A percentile compares a stretch with the other conserved stretches of the same genome.
phyloP scores from a whole-genome alignment of 2,113 vertebrate species.

The western clawed frog (Xenopus tropicalis) region DNA sequence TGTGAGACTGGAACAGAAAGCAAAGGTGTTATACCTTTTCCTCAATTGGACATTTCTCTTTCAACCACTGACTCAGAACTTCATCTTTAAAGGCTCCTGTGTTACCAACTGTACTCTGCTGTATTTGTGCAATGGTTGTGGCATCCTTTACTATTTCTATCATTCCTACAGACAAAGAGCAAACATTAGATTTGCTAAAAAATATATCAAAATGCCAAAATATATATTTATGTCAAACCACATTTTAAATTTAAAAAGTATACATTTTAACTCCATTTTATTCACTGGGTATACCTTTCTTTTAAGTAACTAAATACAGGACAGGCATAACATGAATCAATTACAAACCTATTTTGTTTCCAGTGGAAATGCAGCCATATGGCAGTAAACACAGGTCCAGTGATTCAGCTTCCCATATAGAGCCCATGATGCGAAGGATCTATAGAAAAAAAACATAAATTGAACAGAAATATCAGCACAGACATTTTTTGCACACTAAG shows the following conservation, averaged over 20 bases:
- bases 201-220: background rate
- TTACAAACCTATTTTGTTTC: conserved; percentile 87
- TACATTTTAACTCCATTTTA: too few relatives aligned
- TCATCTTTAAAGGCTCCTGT: conserved; percentile 96
- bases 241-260: too few relatives aligned
- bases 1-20: background rate
- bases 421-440: conserved; percentile 97
- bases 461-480: too few relatives aligned
- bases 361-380: conserved; percentile 96
- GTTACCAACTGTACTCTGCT: conserved; percentile 95
- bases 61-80: conserved; percentile 92
- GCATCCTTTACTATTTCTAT: conserved; percentile 97
- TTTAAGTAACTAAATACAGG: too few relatives aligned
- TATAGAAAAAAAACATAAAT: conserved; percentile 54
- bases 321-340: too few relatives aligned
- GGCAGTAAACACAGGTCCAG: conserved; percentile 90
- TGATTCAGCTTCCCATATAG: conserved; percentile 95
- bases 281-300: too few relatives aligned
- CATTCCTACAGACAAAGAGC: conserved; percentile 74
- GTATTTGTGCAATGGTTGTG: conserved; percentile 97
- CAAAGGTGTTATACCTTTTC: conserved; percentile 76
- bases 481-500: too few relatives aligned
- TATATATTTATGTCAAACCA: too few relatives aligned
- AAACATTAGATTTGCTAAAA: background rate
- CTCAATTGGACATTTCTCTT: conserved; percentile 87